Conservation (phyloP, 2,113 vertebrate genomes). For the Nibea coibor region DNA sequence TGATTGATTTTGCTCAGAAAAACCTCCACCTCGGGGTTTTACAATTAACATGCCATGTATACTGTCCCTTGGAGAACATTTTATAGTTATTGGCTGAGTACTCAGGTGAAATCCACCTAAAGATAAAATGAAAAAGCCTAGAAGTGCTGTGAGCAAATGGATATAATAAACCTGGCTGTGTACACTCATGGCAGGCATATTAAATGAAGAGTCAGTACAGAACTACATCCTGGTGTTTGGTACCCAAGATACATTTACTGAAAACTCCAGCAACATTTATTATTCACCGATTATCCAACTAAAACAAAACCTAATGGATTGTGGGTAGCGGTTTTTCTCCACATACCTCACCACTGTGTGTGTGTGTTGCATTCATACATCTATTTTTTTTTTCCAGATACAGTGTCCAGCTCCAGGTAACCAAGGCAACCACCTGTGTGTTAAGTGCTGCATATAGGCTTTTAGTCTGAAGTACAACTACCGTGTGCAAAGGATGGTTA, state of each 20-base stretch:
- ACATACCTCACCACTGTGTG: background rate
- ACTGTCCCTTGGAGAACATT: slow-evolving; percentile 58
- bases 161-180: background rate
- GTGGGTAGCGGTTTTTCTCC: background rate
- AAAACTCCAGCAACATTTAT: background rate
- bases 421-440: slow-evolving; percentile 45
- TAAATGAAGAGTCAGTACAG: background rate
- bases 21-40: slow-evolving; percentile 61
- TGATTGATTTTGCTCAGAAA: slow-evolving; percentile 61
- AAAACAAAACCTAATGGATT: slow-evolving; percentile 3
- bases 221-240: background rate
- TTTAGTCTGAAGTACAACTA: slow-evolving; percentile 29
- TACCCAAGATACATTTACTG: background rate
- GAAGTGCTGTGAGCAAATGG: slow-evolving; percentile 1
- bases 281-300: background rate
- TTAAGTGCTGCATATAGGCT: slow-evolving; percentile 29
- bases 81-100: slow-evolving; percentile 35
- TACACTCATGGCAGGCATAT: background rate
- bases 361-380: slow-evolving; percentile 19
- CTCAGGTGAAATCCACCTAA: slow-evolving; percentile 10
- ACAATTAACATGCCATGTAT: slow-evolving; percentile 47
- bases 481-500: slow-evolving; percentile 7
- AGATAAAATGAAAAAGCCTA: slow-evolving; percentile 14
- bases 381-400: slow-evolving; percentile 22
- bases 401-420: slow-evolving; percentile 24